Base-by-base conservation (phyloP, 2,888 invertebrate species). In the Meliscaeva auricollis region DNA sequence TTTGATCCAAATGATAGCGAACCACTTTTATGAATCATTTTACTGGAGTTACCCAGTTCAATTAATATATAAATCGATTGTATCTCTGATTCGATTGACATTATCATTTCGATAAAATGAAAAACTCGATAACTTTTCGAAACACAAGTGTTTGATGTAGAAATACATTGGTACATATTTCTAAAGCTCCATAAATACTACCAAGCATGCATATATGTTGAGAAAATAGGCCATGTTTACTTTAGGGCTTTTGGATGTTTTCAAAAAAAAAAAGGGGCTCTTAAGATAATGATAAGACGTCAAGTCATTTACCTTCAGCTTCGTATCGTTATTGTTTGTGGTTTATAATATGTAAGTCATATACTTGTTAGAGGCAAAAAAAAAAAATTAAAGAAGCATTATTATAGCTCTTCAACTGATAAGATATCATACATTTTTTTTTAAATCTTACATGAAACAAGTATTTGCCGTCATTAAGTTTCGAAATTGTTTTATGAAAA, bases 161-260 rank as follows among this genome's bases (percentile, higher is more conserved):
- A 9, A 8, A 9, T 38, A 26, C 26, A 11, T 38, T 35, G 35
- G 9, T 8, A 35, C 0, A 9, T 38, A 38, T 38, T 1, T 13
- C 11, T 11, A 35, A 35, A 35, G 35, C 8, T 11, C n/a, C n/a
- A 38, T 8, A 38, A 38, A 38, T 13, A 9, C 38, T 38, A 38
- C 9, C 6, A 3, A 26, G 26, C 26, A 26, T 26, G n/a, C n/a
- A 38, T 38, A 9, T 38, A 9, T 6, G 38, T 8, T n/a, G n/a
- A 13, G 30, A 69, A 83, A 73, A 8, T 77, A 62, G 83, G 78
- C 54, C 77, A 83, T 83, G 41, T 78, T 74, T 83, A 77, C 62
- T 66, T n/a, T 73, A 15, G 35, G 13, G 30, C 48, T 60, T 22
- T 73, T 38, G 17, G 35, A 52, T 68, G 44, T 69, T 15, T 13